phyloP scores from a whole-genome alignment of 1,140 invertebrate genomes.

The Akabosia matsudoensis region DNA sequence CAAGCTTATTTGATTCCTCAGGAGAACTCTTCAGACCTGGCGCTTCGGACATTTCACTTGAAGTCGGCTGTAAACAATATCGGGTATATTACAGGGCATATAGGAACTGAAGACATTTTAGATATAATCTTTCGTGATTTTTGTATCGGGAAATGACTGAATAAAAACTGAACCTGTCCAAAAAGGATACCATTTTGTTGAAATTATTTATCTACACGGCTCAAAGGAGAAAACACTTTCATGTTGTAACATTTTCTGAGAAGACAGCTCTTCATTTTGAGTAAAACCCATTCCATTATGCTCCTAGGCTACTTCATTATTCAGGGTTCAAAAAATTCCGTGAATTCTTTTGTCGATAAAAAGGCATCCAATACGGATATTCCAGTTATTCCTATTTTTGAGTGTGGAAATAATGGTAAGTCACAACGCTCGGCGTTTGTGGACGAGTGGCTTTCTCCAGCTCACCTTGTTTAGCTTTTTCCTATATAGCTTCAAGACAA shows the following conservation, averaged over 20 bases:
- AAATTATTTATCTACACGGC: neutral
- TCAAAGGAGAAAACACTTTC: neutral
- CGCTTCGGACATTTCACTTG: slow-evolving; percentile 67
- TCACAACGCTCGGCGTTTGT: too few species aligned
- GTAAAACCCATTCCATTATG: neutral
- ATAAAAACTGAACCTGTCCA: neutral
- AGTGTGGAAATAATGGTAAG: too few species aligned
- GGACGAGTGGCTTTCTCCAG: too few species aligned
- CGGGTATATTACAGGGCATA: slow-evolving; percentile 71
- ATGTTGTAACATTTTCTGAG: neutral
- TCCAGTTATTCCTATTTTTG: too few species aligned
- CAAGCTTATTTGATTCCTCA: slow-evolving; percentile 56
- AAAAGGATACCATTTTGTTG: too few species aligned
- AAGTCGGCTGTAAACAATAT: slow-evolving; percentile 63
- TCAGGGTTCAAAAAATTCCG: neutral
- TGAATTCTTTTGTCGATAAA: neutral
- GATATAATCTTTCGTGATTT: slow-evolving; percentile 81
- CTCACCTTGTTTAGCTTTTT: too few species aligned
- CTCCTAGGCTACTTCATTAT: neutral
- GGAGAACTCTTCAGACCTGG: slow-evolving; percentile 56
- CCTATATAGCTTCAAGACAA: too few species aligned
- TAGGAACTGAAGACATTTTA: slow-evolving; percentile 72
- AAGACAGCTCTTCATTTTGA: neutral
- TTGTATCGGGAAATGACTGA: slow-evolving; percentile 80
- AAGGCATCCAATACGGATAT: neutral